Evolutionary conservation across 2,797 vertebrate genomes (phyloP), one percentile per base, ranked within the genome.

Genomic region (Nannoperca australis): DNA sequence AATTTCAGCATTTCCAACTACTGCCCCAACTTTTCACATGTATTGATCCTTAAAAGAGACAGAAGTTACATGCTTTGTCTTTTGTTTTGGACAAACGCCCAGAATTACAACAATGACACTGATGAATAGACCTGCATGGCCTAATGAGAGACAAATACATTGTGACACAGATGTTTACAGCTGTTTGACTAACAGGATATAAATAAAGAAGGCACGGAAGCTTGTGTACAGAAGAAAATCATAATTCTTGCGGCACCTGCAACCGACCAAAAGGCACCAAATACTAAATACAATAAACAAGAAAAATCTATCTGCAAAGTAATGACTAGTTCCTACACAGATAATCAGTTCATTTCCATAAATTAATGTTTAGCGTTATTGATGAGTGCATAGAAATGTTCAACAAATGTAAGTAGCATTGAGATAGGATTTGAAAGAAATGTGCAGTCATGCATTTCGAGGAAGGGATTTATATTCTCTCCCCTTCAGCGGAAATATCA

Each of bases 401-500:
- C 27, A 86, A 87, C 82, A 82, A 88, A 92, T 89, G 87, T 84
- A 88, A 88, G 86, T 87, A 77, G 70, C n/a, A 60, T 70, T 92
- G 90, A 93, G 74, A 91, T 90, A 91, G 90, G 87, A 89, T 88
- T 84, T 68, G 65, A 80, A 86, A 92, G 87, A 91, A 89, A 89
- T 85, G 88, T 54, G n/a, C 70, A 89, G 84, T 90, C 89, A 88
- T 84, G 88, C 86, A 85, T 91, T 88, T 79, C 76, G 17, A 18
- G 61, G 65, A 84, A 58, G 69, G 82, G 87, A 93, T 94, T 94
- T 89, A 93, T 91, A 86, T 85, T 89, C 86, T 76, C 75, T 63
- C 76, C 84, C 88, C 89, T 91, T 93, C 89, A 92, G 91, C 85
- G 82, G 90, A 91, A 93, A 92, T 91, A 91, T 91, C 90, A 91